phyloP scores from a whole-genome alignment of 2,113 vertebrate species.

The Numenius arquata region DNA sequence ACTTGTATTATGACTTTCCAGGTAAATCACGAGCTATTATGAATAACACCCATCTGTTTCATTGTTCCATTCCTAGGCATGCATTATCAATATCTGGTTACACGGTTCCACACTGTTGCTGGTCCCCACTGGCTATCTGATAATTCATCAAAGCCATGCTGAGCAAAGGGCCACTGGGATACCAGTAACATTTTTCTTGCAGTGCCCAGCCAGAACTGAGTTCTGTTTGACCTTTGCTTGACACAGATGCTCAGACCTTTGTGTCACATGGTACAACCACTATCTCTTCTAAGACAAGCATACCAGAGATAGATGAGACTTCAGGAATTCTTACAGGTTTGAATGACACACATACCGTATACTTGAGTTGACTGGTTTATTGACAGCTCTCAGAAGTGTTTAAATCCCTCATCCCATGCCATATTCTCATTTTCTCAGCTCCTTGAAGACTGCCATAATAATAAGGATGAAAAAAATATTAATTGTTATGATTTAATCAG shows the following conservation, averaged over 20 bases:
- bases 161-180: not conserved
- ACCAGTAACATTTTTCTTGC: not conserved
- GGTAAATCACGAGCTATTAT: not conserved
- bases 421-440: not conserved
- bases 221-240: not conserved
- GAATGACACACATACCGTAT: not conserved
- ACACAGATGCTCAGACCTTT: not conserved
- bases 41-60: not conserved
- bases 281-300: not conserved
- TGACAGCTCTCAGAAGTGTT: not conserved
- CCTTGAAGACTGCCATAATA: not conserved
- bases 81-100: not conserved
- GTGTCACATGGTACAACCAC: not conserved
- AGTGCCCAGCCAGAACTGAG: not conserved
- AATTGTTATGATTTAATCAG: not conserved
- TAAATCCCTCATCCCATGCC: not conserved
- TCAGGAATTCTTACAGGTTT: not conserved
- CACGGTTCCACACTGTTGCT: not conserved
- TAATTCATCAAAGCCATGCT: rapidly evolving
- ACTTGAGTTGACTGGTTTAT: not conserved
- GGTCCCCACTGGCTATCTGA: not conserved
- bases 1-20: not conserved
- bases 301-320: not conserved
- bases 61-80: not conserved
- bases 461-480: not conserved